Conservation (phyloP, 2,797 vertebrate genomes). For the Melanotaenia pygmaea region DNA sequence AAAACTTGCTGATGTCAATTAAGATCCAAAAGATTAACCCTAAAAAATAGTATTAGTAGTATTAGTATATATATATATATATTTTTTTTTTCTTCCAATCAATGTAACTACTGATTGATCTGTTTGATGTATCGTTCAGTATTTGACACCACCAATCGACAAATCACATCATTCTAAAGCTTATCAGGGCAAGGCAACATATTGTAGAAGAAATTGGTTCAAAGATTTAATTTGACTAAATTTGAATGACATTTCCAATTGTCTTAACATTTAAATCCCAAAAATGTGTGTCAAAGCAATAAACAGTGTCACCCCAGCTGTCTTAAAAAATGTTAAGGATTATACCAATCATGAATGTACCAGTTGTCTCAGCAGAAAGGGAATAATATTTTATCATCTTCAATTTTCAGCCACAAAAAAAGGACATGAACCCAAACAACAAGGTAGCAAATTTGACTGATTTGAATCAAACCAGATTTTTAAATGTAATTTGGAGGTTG, state of each 20-base stretch:
- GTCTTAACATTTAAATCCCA: conserved; percentile 21
- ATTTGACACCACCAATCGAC: conserved; percentile 47
- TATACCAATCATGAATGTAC: not conserved
- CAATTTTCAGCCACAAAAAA: conserved; percentile 16
- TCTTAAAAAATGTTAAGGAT: conserved; percentile 1
- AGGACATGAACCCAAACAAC: not conserved
- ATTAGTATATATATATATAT: conserved; percentile 52
- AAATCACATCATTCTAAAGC: conserved; percentile 28
- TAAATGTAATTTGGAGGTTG: conserved; percentile 10
- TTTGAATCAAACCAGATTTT: not conserved
- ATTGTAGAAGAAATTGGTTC: not conserved
- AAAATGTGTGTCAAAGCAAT: conserved; percentile 18
- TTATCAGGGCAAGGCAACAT: conserved; percentile 29
- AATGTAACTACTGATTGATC: conserved; percentile 76
- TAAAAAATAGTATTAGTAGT: conserved; percentile 62
- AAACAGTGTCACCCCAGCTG: conserved; percentile 1
- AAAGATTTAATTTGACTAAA: not conserved
- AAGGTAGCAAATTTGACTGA: not conserved
- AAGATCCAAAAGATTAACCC: conserved; percentile 54
- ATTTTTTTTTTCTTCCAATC: conserved; percentile 61
- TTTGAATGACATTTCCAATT: conserved; percentile 19
- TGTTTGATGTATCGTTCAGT: conserved; percentile 59
- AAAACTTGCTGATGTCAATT: conserved; percentile 37
- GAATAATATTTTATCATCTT: conserved; percentile 15
- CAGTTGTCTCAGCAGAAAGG: not conserved